Evolutionary conservation across 37 sponge, comb jelly and placozoan species (phyloP), one percentile per base, ranked within the genome.

Genomic region (Halisarca cf. caerulea): DNA sequence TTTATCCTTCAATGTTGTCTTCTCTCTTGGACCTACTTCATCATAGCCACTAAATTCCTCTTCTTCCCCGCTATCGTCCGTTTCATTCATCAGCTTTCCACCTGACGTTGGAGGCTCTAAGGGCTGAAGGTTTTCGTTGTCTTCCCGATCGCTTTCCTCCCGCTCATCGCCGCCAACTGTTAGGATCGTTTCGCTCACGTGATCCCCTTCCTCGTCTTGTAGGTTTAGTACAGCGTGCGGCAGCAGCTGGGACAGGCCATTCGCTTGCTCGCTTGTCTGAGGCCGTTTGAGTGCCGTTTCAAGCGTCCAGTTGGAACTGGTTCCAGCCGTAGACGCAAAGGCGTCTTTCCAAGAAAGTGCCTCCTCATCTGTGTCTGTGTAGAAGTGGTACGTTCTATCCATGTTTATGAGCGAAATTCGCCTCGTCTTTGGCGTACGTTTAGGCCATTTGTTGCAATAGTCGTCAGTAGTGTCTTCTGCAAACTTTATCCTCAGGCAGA

Each of bases 351-450:
- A 87, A 2, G 25, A 21, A n/a, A 20, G 70, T 8, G 81, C 81
- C 15, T 87, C 87, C 36, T 53, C 2, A 18, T 58, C 59, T 0
- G 82, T 72, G 23, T 81, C 82, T 35, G 55, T 70, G 36, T 54
- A 72, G 73, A 87, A 87, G 59, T 87, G 87, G 38, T 81, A 87
- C 21, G 80, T 39, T 18, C 87, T 39, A 36, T 87, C 87, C 33
- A 30, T 72, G 75, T 87, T 87, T 24, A 81, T 73, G 44, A 87
- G 28, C 3, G 87, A 87, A 21, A 87, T 70, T 24, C 87, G 33
- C 30, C 37, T 69, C n/a, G 37, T n/a, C 28, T 54, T 41, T 24
- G 81, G 73, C 5, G 66, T 54, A 18, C 40, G 21, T 24, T 71
- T 73, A 15, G 87, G 87, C 87, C 87, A 87, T 40, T 28, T 60